phyloP scores from a whole-genome alignment of 1,140 invertebrate species.

The Drosophila nigrodunni region DNA sequence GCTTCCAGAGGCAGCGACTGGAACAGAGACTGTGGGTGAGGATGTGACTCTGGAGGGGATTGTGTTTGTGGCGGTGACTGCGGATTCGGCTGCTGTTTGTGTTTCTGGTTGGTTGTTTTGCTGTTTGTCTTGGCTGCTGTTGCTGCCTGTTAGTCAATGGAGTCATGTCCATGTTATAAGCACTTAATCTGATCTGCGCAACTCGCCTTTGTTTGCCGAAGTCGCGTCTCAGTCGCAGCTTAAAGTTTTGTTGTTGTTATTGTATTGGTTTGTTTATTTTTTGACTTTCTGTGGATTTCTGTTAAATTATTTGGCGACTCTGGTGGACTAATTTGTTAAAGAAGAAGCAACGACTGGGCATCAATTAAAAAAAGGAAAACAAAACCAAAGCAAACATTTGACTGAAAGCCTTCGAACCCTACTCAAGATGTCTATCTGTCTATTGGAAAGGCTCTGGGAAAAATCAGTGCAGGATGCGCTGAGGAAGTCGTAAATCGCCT shows the following conservation, averaged over 20 bases:
- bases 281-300: not conserved
- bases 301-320: slow-evolving; percentile 73
- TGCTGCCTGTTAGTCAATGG: slow-evolving; percentile 69
- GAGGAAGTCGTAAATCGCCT: slow-evolving; percentile 78
- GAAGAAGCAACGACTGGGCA: slow-evolving; percentile 41
- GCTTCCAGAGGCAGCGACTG: slow-evolving; percentile 30
- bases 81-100: slow-evolving; percentile 18
- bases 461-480: slow-evolving; percentile 63
- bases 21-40: not conserved
- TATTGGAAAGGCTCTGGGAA: slow-evolving; percentile 33
- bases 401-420: slow-evolving; percentile 80
- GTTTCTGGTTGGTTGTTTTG: slow-evolving; percentile 18
- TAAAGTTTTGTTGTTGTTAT: slow-evolving; percentile 10
- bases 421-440: slow-evolving; percentile 77
- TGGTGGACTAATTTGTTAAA: slow-evolving; percentile 71
- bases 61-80: slow-evolving; percentile 9
- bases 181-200: slow-evolving; percentile 73
- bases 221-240: not conserved
- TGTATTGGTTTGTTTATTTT: not conserved
- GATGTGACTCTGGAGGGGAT: not conserved
- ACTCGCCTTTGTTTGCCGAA: slow-evolving; percentile 64
- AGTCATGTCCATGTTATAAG: slow-evolving; percentile 82
- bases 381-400: slow-evolving; percentile 39
- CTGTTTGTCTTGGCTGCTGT: slow-evolving; percentile 26
- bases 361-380: slow-evolving; percentile 62